Evolutionary conservation across 2,113 vertebrate genomes (phyloP), one percentile per base, ranked within the genome.

Genomic region (Thryonomys swinderianus): DNA sequence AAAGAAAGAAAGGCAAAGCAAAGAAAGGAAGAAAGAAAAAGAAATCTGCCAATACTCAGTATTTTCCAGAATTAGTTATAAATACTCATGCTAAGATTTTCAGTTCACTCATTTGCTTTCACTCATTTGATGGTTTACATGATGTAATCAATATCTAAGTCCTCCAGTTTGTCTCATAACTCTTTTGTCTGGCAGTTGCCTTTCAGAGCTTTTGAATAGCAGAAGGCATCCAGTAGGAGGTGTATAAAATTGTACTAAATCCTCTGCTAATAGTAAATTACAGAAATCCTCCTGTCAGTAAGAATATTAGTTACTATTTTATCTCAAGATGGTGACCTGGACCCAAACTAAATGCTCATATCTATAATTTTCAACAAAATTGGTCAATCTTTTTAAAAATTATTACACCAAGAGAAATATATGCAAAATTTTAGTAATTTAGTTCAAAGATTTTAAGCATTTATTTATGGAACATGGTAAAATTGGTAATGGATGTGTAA

Each of bases 311-410:
- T 12, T 82, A 20, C n/a, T 16, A 83, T 88, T 93, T 85, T 88
- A 4, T 88, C 40, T 81, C 87, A 92, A 85, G 34, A 90, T 85
- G 3, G 73, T 79, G 8, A 11, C 40, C 48, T 69, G 23, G 73
- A 78, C 27, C 34, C 62, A 30, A 93, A 53, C 90, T 80, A 64
- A 92, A 76, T 82, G 27, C 86, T 93, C 10, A 0, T 71, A 20
- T 71, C 9, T 71, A 53, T 11, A 86, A 84, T 89, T 83, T 84
- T 78, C 66, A 73, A 82, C 23, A 90, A 61, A 94, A 89, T 78
- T 27, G 81, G 4, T 85, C 42, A 96, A 34, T 42, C 6, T 16
- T 79, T 86, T 81, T 3, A 71, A 96, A 97, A 92, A 32, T 83
- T 57, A 83, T 4, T 51, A 95, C 40, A 88, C 18, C 37, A 25